Evolutionary conservation across 2,113 vertebrate genomes (phyloP).

Genomic region (Rhea americana): DNA sequence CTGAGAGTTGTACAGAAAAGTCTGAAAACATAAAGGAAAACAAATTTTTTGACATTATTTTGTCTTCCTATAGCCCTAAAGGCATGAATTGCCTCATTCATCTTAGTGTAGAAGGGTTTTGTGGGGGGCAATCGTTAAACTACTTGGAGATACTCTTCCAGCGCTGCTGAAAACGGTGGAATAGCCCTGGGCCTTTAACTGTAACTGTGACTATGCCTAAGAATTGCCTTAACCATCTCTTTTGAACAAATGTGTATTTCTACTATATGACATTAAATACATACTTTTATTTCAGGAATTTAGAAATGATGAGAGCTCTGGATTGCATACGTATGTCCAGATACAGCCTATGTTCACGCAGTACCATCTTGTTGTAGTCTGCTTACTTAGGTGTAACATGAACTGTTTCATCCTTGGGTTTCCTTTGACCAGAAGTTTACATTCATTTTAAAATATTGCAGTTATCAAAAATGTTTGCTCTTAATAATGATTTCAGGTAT

Average conservation of each 20-base stretch:
- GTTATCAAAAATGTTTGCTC: neutral
- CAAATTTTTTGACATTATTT: neutral
- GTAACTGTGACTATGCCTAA: rapidly evolving
- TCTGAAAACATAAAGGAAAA: neutral
- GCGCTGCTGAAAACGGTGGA: neutral
- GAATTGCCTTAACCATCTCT: neutral
- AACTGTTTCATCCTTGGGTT: neutral
- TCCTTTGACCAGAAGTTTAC: neutral
- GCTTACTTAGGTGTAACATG: neutral
- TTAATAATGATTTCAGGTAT: neutral
- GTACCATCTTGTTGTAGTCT: neutral
- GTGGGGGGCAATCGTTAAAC: neutral
- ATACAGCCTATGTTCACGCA: neutral
- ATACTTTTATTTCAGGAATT: neutral
- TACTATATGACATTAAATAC: neutral
- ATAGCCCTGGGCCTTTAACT: neutral
- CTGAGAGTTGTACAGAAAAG: neutral
- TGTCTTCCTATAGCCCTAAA: neutral
- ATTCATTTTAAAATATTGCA: neutral
- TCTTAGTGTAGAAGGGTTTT: neutral
- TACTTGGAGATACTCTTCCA: neutral
- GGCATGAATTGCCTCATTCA: neutral
- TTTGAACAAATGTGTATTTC: neutral
- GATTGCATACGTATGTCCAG: neutral
- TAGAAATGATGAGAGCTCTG: neutral